Conservation (phyloP, 2,888 invertebrate genomes). For the Acutogordius australiensis region DNA sequence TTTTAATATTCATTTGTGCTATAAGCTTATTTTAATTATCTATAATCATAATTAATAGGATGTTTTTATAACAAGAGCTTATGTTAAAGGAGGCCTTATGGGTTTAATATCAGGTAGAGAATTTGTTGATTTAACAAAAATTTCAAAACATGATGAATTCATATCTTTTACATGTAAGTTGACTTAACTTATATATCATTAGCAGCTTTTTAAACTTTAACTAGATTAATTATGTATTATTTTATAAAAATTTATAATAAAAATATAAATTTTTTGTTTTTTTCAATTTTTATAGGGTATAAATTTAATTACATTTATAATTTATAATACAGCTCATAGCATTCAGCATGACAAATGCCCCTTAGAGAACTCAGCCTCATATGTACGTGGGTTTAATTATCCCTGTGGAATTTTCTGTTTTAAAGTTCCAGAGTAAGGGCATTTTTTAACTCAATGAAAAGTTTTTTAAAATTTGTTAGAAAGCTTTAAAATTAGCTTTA, state of each 20-base stretch:
- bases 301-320: too few relatives aligned
- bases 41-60: neutral
- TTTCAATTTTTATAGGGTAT: too few relatives aligned
- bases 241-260: neutral
- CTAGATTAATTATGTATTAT: neutral
- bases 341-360: neutral
- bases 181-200: too few relatives aligned
- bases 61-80: neutral
- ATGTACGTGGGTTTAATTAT: neutral
- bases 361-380: neutral
- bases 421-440: neutral
- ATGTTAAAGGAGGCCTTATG: neutral
- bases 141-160: conserved; percentile 2
- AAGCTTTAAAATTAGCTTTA: too few relatives aligned
- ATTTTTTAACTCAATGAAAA: too few relatives aligned
- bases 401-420: conserved; percentile 7
- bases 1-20: too few relatives aligned
- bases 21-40: too few relatives aligned
- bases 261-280: neutral
- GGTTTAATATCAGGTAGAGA: neutral
- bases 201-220: neutral
- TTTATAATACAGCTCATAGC: neutral
- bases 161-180: neutral
- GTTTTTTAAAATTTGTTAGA: too few relatives aligned
- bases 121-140: conserved; percentile 2